Evolutionary conservation across 1,140 invertebrate species (phyloP), one percentile per base, ranked within the genome.

Genomic region (Atta texana): DNA sequence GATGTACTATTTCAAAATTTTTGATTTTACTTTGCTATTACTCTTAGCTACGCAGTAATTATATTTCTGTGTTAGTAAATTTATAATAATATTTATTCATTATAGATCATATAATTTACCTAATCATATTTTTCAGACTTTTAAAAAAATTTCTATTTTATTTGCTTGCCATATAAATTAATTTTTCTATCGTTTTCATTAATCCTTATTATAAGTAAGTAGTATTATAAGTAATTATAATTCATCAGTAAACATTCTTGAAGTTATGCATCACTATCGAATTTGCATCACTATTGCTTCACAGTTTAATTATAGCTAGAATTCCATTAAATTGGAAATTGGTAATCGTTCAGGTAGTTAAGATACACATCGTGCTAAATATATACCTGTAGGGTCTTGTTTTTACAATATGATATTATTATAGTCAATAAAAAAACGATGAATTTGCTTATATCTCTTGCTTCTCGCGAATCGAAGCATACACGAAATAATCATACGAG

Each of bases 41-140:
- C 39, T 77, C 24, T 77, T 64, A 63, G 39, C 39, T 64, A 18
- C 2, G 34, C 24, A 49, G 12, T 64, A 77, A 49, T 77, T 77
- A 77, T 77, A 77, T 63, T 77, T 24, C 59, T 14, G n/a, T 4
- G 72, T 75, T 75, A 59, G 12, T 28, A 75, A 53, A 75, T 75
- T 59, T 59, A 57, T 34, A 75, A 59, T 75, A 57, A 14, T 39
- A 7, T 44, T 77, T 63, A 64, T 2, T 64, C 16, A 64, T 6
- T 28, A n/a, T 64, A 18, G 39, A 21, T 14, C 53, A 31, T 75
- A 21, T 21, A 63, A 77, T 63, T 49, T 44, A 64, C 24, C 4
- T 24, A 49, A 63, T 77, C 63, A 49, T 64, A 10, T 64, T 44
- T 24, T n/a, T n/a, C 16, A n/a, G 16, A 28, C 10, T 77, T 24